phyloP scores from a whole-genome alignment of 2,113 vertebrate genomes.

The Sula dactylatra region DNA sequence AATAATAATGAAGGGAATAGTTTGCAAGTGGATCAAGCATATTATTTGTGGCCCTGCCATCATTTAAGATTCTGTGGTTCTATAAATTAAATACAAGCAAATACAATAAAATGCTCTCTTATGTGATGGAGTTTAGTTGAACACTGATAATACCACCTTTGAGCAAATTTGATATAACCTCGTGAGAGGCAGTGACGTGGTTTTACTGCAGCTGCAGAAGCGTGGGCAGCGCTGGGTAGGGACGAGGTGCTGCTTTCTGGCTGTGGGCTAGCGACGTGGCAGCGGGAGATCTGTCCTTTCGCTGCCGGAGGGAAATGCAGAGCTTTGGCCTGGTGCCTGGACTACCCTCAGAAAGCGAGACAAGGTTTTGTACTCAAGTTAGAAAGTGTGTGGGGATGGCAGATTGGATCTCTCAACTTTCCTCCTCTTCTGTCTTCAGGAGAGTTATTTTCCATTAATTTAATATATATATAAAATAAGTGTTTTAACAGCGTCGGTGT shows the following conservation, averaged over 20 bases:
- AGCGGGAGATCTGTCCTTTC: slow-evolving; percentile 49
- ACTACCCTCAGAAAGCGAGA: slow-evolving; percentile 59
- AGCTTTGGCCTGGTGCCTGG: slow-evolving; percentile 70
- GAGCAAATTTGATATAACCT: neutral
- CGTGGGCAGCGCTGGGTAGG: neutral
- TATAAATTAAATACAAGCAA: neutral
- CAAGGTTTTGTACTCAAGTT: slow-evolving; percentile 30
- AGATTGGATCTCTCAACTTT: slow-evolving; percentile 16
- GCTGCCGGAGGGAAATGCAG: slow-evolving; percentile 60
- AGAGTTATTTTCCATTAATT: neutral
- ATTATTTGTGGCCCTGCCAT: neutral
- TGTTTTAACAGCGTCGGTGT: neutral
- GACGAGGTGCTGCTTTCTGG: slow-evolving; percentile 22
- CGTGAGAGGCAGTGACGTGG: neutral
- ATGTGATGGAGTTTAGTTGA: neutral
- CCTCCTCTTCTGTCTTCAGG: neutral
- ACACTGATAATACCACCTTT: neutral
- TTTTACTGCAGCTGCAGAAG: neutral
- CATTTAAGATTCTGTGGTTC: neutral
- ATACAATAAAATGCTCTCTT: neutral
- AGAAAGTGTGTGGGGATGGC: slow-evolving; percentile 5
- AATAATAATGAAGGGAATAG: neutral
- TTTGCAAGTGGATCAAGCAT: neutral
- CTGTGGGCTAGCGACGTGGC: slow-evolving; percentile 63
- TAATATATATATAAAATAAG: too few relatives aligned